Base-by-base conservation (phyloP, 92 coral and sea anemone genomes). In the Phenganax subtilis region DNA sequence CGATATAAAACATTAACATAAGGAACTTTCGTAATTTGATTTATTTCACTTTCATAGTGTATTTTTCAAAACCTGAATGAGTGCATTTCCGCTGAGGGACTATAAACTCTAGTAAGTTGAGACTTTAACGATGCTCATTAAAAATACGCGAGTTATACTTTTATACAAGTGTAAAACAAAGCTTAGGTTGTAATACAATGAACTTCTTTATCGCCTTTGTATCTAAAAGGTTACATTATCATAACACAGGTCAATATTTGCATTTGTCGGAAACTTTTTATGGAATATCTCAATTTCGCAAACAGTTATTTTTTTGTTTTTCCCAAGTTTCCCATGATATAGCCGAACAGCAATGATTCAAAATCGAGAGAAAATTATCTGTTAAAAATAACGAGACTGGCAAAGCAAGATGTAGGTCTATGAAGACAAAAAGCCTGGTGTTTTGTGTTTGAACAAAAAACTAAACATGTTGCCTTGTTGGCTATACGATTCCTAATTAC, bases 381-480 rank as follows among this genome's bases (percentile, higher is more conserved):
- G 11, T 15, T 11, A 12, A 73, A 8, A 29, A 28, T 12, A 58
- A 30, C 37, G 29, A 76, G 28, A 58, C 81, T 58, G 56, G 55
- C 54, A 60, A 76, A 20, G 81, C 81, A 76, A 58, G 71, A 76
- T 59, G 81, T 55, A 61, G 12, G 62, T 55, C 0, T 57, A 57
- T 76, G 29, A 58, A 60, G 81, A 76, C 81, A 76, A 76, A 20
- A 58, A 58, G 69, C 65, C 25, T 76, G 64, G 81, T 76, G 53
- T 64, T 76, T 76, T 76, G 54, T 58, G 15, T 31, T 30, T 0
- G 60, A 76, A 76, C 81, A 76, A 76, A 20, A 76, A 57, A 60
- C 81, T 27, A 76, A 76, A 59, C 81, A 76, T 76, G 56, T 76
- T 76, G 64, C 47, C 81, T 37, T 76, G 56, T 76, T 76, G 64